Conservation (phyloP, 2,888 invertebrate genomes). For the Brenthis ino region DNA sequence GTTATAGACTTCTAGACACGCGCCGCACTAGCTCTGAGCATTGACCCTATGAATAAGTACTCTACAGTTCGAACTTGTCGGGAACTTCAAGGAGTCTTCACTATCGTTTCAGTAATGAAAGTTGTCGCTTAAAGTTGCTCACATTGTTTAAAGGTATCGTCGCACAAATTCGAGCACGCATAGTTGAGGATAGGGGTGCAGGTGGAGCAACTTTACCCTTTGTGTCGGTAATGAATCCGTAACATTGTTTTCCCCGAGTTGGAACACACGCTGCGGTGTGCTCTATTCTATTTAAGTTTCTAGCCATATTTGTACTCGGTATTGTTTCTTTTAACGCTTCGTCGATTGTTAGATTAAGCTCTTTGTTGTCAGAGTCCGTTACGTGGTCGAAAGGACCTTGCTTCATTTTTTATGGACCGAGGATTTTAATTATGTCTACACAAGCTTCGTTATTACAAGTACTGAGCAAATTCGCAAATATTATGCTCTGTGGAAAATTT, state of each 20-base stretch:
- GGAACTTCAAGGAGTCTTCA: slow-evolving; percentile 30
- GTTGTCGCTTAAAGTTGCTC: slow-evolving; percentile 32
- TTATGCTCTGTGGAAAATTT: not conserved
- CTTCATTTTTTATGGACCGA: slow-evolving; percentile 25
- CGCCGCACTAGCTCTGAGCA: slow-evolving; percentile 38
- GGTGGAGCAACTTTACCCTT: slow-evolving; percentile 47
- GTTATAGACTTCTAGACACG: slow-evolving; percentile 43
- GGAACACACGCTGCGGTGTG: slow-evolving; percentile 35
- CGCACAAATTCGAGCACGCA: slow-evolving; percentile 39
- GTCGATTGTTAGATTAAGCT: slow-evolving; percentile 32
- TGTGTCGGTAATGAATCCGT: slow-evolving; percentile 47
- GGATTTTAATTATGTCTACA: slow-evolving; percentile 32
- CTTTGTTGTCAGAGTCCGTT: slow-evolving; percentile 23
- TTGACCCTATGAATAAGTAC: slow-evolving; percentile 40
- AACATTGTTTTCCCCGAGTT: slow-evolving; percentile 46
- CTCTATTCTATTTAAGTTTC: slow-evolving; percentile 43
- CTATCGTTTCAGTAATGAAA: slow-evolving; percentile 38
- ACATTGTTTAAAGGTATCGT: slow-evolving; percentile 39
- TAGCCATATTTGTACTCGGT: slow-evolving; percentile 32
- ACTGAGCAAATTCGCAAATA: slow-evolving; percentile 14
- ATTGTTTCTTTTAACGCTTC: slow-evolving; percentile 29
- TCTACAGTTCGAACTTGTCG: slow-evolving; percentile 32
- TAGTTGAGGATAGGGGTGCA: slow-evolving; percentile 44
- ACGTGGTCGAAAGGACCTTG: slow-evolving; percentile 15
- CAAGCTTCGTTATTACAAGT: slow-evolving; percentile 14